A percentile compares a stretch with the other conserved stretches of the same genome.
Conservation (phyloP, 2,888 invertebrate genomes). For the Eristalis arbustorum region DNA sequence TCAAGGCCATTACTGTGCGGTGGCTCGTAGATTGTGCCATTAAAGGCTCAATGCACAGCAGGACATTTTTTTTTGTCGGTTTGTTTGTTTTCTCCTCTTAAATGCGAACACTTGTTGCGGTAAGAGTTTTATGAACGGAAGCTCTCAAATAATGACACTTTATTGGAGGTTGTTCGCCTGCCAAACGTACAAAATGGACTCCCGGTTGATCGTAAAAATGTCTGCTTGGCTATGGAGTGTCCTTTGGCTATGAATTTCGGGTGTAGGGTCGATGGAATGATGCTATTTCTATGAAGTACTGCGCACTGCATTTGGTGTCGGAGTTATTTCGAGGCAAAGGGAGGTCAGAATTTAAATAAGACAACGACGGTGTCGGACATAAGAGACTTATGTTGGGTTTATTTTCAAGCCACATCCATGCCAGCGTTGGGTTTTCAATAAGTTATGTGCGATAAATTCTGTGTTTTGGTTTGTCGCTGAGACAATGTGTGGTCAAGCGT, state of each 20-base stretch:
- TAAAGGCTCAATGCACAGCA: slow-evolving; percentile 6
- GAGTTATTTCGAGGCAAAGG: neutral
- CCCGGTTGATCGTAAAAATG: neutral
- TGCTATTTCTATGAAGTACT: neutral
- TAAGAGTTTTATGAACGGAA: neutral
- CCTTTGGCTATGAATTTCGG: neutral
- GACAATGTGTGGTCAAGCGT: no score
- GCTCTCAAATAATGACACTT: neutral
- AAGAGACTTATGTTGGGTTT: no score
- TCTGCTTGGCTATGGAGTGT: no score
- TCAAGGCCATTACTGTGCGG: neutral
- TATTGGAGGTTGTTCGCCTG: neutral
- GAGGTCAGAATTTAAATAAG: no score
- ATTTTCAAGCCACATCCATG: no score
- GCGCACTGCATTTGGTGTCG: neutral
- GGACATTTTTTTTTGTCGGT: neutral
- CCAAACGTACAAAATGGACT: neutral
- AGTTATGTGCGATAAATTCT: no score
- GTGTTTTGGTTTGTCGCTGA: no score
- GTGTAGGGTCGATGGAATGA: neutral
- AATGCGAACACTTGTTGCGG: slow-evolving; percentile 23
- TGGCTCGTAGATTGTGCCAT: neutral
- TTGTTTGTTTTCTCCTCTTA: neutral
- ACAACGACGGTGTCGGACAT: no score
- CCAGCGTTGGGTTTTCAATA: no score